A percentile compares a stretch with the other conserved stretches of the same genome.
Conservation (phyloP, 30 jellyfish, hydroid and myxozoan species). For the Aurelia coerulea region DNA sequence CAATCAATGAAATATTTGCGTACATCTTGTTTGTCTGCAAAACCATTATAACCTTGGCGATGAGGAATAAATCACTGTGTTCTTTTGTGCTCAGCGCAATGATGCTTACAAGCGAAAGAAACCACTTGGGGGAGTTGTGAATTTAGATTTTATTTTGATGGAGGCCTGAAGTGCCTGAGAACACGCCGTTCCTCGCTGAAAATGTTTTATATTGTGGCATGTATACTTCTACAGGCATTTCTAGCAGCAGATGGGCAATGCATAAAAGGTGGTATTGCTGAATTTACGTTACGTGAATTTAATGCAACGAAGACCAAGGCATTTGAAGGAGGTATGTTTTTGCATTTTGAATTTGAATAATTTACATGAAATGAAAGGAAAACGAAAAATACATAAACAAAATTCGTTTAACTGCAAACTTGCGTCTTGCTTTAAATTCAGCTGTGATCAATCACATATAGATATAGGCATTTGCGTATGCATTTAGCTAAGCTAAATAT, state of each 20-base stretch:
- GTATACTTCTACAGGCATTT: neutral
- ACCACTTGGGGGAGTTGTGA: neutral
- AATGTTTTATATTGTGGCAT: neutral
- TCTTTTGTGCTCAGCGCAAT: conserved; percentile 12
- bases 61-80: neutral
- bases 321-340: too few relatives aligned
- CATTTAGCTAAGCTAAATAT: too few relatives aligned
- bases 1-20: neutral
- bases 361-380: too few relatives aligned
- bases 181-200: neutral
- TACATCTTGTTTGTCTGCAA: neutral
- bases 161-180: too few relatives aligned
- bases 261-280: neutral
- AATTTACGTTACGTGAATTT: conserved; percentile 1
- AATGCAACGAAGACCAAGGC: neutral
- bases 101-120: neutral
- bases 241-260: conserved; percentile 2
- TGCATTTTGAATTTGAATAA: too few relatives aligned
- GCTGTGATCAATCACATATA: too few relatives aligned
- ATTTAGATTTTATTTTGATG: too few relatives aligned
- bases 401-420: too few relatives aligned
- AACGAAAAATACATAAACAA: too few relatives aligned
- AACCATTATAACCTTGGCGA: neutral
- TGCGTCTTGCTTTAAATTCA: too few relatives aligned
- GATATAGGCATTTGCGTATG: too few relatives aligned